Percentiles rank a stretch among this genome's conserved stretches.
These are phyloP conservation scores for Gymnothorax javanicus DNA, from an alignment of 2,797 vertebrate genomes.

Conservation along the genomic window DNA sequence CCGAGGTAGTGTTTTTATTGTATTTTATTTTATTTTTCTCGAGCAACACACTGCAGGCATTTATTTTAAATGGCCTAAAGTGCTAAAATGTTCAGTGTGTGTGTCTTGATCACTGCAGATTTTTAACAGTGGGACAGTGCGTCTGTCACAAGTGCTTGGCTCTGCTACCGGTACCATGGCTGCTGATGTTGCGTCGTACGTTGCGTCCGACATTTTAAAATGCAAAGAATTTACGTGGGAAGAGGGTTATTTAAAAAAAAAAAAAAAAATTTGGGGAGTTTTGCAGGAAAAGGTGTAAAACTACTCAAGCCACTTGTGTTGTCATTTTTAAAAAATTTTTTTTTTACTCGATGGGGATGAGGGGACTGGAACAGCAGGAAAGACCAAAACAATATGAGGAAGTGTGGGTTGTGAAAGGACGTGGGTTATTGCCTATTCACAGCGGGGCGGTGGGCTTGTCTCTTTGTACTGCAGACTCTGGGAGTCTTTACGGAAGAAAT, in stretches of 20 bases:
- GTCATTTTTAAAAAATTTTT: not conserved
- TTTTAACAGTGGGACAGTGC: not conserved
- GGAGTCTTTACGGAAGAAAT: not conserved
- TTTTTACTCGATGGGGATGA: conserved; percentile 30
- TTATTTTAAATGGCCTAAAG: not conserved
- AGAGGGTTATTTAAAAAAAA: not conserved
- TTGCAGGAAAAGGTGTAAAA: not conserved
- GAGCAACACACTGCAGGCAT: not conserved
- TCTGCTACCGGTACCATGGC: not conserved
- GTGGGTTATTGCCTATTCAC: conserved; percentile 37
- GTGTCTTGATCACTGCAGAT: not conserved
- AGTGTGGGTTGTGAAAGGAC: conserved; percentile 40
- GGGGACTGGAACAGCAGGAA: conserved; percentile 63
- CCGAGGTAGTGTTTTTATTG: conserved; percentile 2
- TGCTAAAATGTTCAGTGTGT: not conserved
- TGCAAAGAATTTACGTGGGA: not conserved
- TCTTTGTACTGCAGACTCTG: not conserved
- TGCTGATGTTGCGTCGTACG: not conserved
- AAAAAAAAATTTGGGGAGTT: not conserved
- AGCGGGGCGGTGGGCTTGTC: conserved; percentile 14
- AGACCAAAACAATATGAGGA: conserved; percentile 59
- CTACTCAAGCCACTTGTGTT: not conserved
- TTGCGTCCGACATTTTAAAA: not conserved
- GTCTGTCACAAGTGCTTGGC: not conserved
- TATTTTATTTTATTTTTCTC: not conserved